phyloP scores from a whole-genome alignment of 2,113 vertebrate species.

The Calonectris borealis region DNA sequence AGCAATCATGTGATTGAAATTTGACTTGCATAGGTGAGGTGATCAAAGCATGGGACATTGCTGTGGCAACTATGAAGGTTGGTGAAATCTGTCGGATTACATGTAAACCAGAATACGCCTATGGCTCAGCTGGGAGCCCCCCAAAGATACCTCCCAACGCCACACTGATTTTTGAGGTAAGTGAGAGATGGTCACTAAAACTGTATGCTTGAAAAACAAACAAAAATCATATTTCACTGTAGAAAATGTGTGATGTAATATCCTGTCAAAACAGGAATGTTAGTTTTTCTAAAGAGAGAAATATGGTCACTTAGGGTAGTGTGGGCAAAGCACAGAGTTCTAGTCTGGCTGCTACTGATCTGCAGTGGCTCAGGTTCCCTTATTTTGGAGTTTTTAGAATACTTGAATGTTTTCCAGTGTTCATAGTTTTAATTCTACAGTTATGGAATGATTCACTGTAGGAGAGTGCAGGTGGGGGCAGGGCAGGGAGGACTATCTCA shows the following conservation, averaged over 20 bases:
- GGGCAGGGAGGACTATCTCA: background rate
- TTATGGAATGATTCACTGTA: background rate
- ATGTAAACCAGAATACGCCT: slow-evolving; percentile 94
- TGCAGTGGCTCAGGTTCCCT: background rate
- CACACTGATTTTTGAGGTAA: slow-evolving; percentile 93
- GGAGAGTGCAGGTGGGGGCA: background rate
- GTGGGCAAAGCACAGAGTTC: background rate
- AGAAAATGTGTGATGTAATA: background rate
- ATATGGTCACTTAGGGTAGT: fast-evolving
- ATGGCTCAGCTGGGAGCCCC: slow-evolving; percentile 92
- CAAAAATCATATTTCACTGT: background rate
- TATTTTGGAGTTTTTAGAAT: background rate
- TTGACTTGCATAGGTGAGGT: slow-evolving; percentile 83
- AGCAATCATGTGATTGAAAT: background rate
- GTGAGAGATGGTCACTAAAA: background rate
- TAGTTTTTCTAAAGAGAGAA: background rate
- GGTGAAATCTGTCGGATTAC: slow-evolving; percentile 90
- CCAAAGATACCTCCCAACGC: slow-evolving; percentile 94
- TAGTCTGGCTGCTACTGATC: background rate
- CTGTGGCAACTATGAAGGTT: slow-evolving; percentile 91
- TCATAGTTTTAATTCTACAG: background rate
- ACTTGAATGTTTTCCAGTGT: background rate
- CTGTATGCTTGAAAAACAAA: background rate
- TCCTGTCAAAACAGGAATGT: background rate
- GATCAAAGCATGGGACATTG: slow-evolving; percentile 97